phyloP scores from a whole-genome alignment of 1,140 invertebrate genomes.

The Zaprionus gabonicus region DNA sequence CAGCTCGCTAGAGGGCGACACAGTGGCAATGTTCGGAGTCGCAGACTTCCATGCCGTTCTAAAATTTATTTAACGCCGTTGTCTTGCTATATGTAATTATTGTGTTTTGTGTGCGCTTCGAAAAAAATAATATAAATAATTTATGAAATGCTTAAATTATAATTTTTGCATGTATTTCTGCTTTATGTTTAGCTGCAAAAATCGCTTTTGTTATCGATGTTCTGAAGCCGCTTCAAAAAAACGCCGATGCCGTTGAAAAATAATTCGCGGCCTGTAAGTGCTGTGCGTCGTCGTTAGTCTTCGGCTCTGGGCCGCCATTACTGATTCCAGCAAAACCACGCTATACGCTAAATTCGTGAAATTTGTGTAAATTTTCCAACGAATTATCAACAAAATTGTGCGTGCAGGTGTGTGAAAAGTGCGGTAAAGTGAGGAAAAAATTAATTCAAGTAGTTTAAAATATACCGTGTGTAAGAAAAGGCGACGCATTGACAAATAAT shows the following conservation, averaged over 20 bases:
- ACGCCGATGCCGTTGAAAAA: constrained; percentile 42
- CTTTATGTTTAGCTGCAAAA: neutral
- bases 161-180: neutral
- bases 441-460: constrained; percentile 25
- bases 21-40: constrained; percentile 53
- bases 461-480: constrained; percentile 31
- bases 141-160: constrained; percentile 8
- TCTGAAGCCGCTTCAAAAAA: constrained; percentile 18
- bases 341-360: constrained; percentile 78
- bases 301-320: constrained; percentile 81
- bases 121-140: constrained; percentile 10
- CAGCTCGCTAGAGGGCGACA: constrained; percentile 56
- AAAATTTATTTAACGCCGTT: constrained; percentile 32
- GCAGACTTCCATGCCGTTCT: constrained; percentile 44
- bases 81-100: constrained; percentile 11
- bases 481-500: constrained; percentile 38
- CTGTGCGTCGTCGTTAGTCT: constrained; percentile 66
- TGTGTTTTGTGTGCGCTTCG: constrained; percentile 6
- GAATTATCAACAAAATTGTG: constrained; percentile 79
- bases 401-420: constrained; percentile 64
- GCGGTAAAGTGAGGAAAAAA: constrained; percentile 71
- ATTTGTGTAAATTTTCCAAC: constrained; percentile 71
- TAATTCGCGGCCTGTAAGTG: constrained; percentile 56
- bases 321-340: constrained; percentile 82
- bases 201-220: constrained; percentile 29